Conservation (phyloP, 2,888 invertebrate species). For the Leptarthrus brevirostris region DNA sequence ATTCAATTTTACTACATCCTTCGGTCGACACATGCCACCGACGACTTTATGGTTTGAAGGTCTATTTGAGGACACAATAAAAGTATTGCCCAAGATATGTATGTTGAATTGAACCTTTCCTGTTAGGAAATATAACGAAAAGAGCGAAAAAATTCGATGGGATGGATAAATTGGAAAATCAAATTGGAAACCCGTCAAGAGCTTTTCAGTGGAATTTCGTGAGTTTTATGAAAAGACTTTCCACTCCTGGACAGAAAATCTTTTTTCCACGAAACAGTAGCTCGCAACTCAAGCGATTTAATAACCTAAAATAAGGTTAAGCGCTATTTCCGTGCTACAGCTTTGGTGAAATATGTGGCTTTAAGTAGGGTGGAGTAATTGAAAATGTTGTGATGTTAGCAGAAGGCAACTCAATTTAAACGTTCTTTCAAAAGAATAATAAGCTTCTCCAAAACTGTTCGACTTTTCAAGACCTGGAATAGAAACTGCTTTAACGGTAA, state of each 20-base stretch:
- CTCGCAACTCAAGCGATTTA: conserved; percentile 5
- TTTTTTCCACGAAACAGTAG: conserved; percentile 15
- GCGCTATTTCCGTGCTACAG: not conserved
- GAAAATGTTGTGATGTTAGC: not conserved
- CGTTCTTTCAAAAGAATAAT: too few relatives aligned
- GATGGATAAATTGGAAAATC: conserved; percentile 38
- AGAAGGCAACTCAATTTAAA: not conserved
- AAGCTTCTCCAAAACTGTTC: too few relatives aligned
- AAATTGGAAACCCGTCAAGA: conserved; percentile 46
- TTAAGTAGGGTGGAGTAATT: not conserved
- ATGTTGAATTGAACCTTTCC: too few relatives aligned
- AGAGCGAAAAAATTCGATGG: conserved; percentile 11
- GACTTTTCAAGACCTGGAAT: too few relatives aligned
- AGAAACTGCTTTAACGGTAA: too few relatives aligned
- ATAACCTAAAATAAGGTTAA: conserved; percentile 1
- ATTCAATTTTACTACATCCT: too few relatives aligned
- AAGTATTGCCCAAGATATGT: too few relatives aligned
- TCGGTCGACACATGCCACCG: too few relatives aligned
- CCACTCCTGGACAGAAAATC: conserved; percentile 14
- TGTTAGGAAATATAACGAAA: too few relatives aligned
- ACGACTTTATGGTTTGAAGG: too few relatives aligned
- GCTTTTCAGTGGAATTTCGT: conserved; percentile 31
- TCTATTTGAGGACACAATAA: too few relatives aligned
- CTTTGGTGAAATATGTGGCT: too few relatives aligned
- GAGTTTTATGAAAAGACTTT: conserved; percentile 28